Evolutionary conservation across 2,888 invertebrate species (phyloP).

Genomic region (Calameuta filiformis): DNA sequence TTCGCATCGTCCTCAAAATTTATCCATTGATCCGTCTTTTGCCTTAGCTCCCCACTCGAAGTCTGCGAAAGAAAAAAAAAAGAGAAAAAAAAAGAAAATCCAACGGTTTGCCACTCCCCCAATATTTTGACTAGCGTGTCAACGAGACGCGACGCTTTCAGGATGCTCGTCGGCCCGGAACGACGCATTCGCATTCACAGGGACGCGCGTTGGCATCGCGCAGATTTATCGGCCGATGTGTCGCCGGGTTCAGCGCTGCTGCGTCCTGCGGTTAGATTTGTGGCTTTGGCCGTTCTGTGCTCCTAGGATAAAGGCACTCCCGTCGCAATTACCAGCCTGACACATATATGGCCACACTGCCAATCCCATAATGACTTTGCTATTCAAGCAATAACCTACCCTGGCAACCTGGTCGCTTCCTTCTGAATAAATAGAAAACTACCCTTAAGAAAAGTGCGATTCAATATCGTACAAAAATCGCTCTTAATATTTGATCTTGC

Average conservation of each 20-base stretch:
- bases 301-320: constrained; percentile 31
- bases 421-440: background rate
- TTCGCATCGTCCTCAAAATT: background rate
- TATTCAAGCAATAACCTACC: background rate
- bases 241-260: constrained; percentile 50
- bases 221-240: constrained; percentile 61
- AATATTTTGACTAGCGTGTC: constrained; percentile 66
- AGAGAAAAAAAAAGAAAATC: background rate
- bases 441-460: background rate
- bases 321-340: background rate
- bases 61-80: background rate
- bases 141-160: constrained; percentile 56
- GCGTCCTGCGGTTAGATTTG: constrained; percentile 57
- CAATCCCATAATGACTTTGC: background rate
- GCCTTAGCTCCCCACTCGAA: background rate
- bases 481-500: background rate
- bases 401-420: background rate
- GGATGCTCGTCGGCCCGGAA: constrained; percentile 60
- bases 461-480: background rate
- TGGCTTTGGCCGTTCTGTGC: constrained; percentile 61
- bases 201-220: constrained; percentile 30
- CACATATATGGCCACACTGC: background rate
- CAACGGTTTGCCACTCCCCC: constrained; percentile 54
- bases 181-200: constrained; percentile 54
- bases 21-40: background rate